Conservation (phyloP, 2,888 invertebrate genomes). For the Tinea trinotella region DNA sequence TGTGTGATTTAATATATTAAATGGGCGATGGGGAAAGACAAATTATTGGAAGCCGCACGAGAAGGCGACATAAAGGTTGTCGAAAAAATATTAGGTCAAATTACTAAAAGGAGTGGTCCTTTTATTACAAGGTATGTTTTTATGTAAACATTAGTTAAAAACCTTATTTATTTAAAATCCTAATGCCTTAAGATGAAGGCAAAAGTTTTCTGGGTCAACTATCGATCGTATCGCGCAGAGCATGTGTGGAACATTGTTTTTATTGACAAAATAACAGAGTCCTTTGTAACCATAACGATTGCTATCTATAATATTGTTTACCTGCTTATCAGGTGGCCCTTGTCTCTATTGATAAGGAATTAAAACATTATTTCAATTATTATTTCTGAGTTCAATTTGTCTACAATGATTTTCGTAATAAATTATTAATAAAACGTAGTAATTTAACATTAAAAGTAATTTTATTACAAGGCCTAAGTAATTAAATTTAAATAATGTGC, state of each 20-base stretch:
- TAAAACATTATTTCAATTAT: too few species aligned
- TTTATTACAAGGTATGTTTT: slow-evolving; percentile 89
- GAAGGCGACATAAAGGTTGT: slow-evolving; percentile 91
- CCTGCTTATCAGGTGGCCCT: slow-evolving; percentile 30
- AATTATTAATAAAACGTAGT: background rate
- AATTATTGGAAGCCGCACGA: slow-evolving; percentile 94
- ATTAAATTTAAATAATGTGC: too few species aligned
- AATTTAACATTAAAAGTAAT: too few species aligned
- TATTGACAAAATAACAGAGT: background rate
- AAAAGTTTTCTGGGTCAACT: too few species aligned
- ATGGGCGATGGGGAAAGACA: slow-evolving; percentile 93
- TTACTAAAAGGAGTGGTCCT: slow-evolving; percentile 93
- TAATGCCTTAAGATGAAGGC: too few species aligned
- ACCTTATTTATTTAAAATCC: background rate
- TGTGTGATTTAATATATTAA: slow-evolving; percentile 50
- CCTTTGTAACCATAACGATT: slow-evolving; percentile 6
- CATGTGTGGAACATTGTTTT: background rate
- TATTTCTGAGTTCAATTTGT: background rate
- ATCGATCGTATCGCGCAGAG: too few species aligned
- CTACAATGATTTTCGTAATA: background rate
- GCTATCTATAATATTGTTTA: slow-evolving; percentile 40
- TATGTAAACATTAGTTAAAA: background rate
- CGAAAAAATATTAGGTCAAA: slow-evolving; percentile 91
- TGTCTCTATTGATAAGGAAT: background rate
- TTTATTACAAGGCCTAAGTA: too few species aligned